Base-by-base conservation (phyloP, 1,140 invertebrate species). In the Neodiprion lecontei region DNA sequence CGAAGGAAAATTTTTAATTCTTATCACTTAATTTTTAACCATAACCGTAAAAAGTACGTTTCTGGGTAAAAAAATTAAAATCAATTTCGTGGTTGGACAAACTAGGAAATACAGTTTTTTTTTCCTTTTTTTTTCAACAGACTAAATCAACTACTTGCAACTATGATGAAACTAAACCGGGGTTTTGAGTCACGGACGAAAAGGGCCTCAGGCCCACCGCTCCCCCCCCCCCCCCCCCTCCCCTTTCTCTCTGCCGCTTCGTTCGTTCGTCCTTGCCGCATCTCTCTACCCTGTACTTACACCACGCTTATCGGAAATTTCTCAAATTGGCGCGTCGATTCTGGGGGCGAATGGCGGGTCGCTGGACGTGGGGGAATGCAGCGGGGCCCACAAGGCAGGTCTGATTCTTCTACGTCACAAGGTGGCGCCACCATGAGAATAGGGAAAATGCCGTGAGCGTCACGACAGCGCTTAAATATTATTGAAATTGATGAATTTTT, bases 291-390 rank as follows among this genome's bases (percentile, higher is more conserved):
- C 28, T 48, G 48, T 75, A 61, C 74, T 72, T 72, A 72, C 28
- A 40, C 28, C 47, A 75, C 67, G 72, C 72, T 75, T 75, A 75
- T 75, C 74, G 72, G n/a, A 71, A 75, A 75, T 72, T 75, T 75
- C 70, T 75, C 70, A 69, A 72, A 75, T 72, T 75, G 70, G 74
- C 14, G 70, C 75, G 17, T 72, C 11, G 70, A 28, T 14, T 79
- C 80, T 80, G 80, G 80, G 81, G 80, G 72, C 80, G 81, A 82
- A 82, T 83, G 79, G 74, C 47, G 74, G 67, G 28, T 48, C 79
- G 75, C 76, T 73, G 53, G n/a, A 67, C 70, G 75, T 78, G 74
- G 76, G 74, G 75, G 76, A 82, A 81, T 77, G 80, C 78, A 69
- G 72, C 81, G 80, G 75, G 76, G 77, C 65, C 47, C 14, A 23